phyloP scores from a whole-genome alignment of 1,140 invertebrate genomes.

The Tetramorium simillimum region DNA sequence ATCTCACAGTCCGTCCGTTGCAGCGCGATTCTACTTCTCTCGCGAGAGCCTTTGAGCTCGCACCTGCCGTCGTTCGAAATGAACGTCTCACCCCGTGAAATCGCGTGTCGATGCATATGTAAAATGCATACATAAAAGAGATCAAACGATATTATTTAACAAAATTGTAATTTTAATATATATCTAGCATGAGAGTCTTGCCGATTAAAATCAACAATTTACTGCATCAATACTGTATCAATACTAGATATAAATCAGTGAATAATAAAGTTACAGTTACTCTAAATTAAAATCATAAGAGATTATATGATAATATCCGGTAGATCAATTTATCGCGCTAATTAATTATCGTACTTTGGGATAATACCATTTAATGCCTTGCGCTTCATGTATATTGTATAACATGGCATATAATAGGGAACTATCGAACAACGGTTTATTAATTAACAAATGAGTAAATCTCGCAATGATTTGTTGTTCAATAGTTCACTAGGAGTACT shows the following conservation, averaged over 20 bases:
- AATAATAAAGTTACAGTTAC: conserved; percentile 10
- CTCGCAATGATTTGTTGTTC: neutral
- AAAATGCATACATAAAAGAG: no score
- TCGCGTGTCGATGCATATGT: neutral
- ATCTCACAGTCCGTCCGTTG: conserved; percentile 3
- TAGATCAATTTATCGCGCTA: conserved; percentile 28
- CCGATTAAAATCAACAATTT: conserved; percentile 23
- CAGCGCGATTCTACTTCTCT: neutral
- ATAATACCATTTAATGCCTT: conserved; percentile 35
- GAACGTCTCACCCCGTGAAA: neutral
- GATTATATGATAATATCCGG: conserved; percentile 23
- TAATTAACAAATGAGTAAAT: conserved; percentile 41
- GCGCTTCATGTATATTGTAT: conserved; percentile 7
- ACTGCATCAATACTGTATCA: neutral
- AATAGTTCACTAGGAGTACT: neutral
- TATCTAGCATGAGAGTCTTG: neutral
- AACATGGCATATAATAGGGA: neutral
- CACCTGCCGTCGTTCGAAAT: neutral
- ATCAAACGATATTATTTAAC: neutral
- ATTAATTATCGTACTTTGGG: conserved; percentile 37
- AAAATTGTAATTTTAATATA: neutral
- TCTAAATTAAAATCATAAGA: conserved; percentile 20
- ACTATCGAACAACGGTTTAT: conserved; percentile 40
- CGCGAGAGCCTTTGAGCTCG: neutral
- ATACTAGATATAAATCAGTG: neutral